Percentiles rank a stretch among this genome's conserved stretches.
Evolutionary conservation across 2,888 invertebrate species (phyloP).

Genomic region (Pediacus dermestoides): DNA sequence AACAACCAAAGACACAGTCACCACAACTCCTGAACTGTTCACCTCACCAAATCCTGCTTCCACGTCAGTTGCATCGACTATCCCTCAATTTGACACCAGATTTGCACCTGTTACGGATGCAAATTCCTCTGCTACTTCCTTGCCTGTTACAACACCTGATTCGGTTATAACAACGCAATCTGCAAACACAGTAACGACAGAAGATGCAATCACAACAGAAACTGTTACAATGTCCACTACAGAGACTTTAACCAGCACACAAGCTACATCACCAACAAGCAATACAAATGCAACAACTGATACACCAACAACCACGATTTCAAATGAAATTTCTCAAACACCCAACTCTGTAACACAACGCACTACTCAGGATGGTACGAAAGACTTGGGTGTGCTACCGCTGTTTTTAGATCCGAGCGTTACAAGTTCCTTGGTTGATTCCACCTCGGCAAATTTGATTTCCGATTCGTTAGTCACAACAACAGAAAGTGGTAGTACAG

Average conservation of each 20-base stretch:
- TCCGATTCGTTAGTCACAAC: constrained; percentile 49
- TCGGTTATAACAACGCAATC: constrained; percentile 11
- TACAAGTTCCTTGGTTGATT: constrained; percentile 7
- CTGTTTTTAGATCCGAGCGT: constrained; percentile 12
- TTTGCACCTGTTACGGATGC: background rate
- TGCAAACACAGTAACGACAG: constrained; percentile 10
- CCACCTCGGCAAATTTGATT: background rate
- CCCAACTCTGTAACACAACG: background rate
- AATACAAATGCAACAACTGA: constrained; percentile 1
- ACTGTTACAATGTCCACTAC: constrained; percentile 6
- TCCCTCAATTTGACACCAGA: background rate
- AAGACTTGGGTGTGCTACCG: constrained; percentile 9
- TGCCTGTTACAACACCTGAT: constrained; percentile 3
- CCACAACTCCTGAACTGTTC: constrained; percentile 8
- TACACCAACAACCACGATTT: constrained; percentile 2
- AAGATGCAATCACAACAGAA: background rate
- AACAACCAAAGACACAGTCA: constrained; percentile 14
- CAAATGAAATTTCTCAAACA: too few relatives aligned
- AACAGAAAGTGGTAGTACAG: constrained; percentile 44
- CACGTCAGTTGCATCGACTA: constrained; percentile 5
- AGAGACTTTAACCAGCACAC: background rate
- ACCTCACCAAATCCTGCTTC: constrained; percentile 9
- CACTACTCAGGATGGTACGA: constrained; percentile 1
- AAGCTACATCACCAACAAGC: background rate
- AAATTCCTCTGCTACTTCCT: background rate